Evolutionary conservation across 2,797 vertebrate genomes (phyloP).

Genomic region (Bradypus variegatus): DNA sequence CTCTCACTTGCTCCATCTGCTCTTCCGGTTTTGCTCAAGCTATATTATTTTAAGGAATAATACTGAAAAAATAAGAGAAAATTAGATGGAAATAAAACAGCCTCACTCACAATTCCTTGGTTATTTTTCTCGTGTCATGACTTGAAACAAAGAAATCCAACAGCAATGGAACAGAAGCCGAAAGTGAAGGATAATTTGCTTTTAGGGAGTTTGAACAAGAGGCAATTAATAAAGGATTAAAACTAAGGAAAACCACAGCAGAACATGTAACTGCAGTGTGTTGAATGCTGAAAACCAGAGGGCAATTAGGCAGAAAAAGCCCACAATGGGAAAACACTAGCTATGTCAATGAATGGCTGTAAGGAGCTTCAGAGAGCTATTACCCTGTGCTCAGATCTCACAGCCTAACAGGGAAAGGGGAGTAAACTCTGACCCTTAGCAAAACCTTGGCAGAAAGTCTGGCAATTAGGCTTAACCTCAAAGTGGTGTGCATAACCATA

Average conservation of each 20-base stretch:
- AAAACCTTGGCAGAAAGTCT: neutral
- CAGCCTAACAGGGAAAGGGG: neutral
- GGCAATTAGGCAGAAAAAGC: conserved; percentile 14
- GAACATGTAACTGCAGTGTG: neutral
- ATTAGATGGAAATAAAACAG: neutral
- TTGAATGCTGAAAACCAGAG: neutral
- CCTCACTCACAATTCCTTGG: neutral
- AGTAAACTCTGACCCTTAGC: neutral
- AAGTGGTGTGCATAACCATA: neutral
- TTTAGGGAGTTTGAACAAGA: conserved; percentile 14
- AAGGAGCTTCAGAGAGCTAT: neutral
- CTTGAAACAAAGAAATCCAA: conserved; percentile 40
- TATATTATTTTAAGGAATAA: neutral
- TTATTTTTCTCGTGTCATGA: neutral
- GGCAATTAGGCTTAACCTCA: neutral
- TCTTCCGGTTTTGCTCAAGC: too few species aligned
- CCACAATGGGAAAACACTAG: neutral
- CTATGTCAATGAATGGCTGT: neutral
- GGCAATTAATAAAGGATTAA: conserved; percentile 46
- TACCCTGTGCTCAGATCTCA: neutral
- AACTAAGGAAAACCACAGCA: neutral
- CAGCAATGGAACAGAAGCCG: neutral
- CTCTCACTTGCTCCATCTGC: too few species aligned
- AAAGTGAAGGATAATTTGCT: conserved; percentile 6
- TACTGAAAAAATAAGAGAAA: neutral